Evolutionary conservation across 2,888 invertebrate genomes (phyloP), one percentile per base, ranked within the genome.

Genomic region (Odontocolon sp.): DNA sequence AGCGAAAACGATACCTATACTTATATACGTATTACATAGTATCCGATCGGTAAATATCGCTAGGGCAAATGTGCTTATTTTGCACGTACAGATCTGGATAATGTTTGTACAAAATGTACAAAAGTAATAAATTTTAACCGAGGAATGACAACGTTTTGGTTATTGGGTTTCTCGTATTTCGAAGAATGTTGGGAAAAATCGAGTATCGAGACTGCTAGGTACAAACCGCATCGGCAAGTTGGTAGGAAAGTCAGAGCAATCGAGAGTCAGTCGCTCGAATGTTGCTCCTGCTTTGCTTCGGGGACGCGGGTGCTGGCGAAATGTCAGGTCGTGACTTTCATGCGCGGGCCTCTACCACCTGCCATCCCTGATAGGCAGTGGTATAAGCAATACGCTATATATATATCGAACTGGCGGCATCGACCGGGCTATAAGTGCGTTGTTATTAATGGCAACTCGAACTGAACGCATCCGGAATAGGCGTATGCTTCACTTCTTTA

Each of bases 241-340:
- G 31, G 31, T 70, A 11, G 11, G 42, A 54, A 0, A 38, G 69
- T 56, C 23, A 3, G 14, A 28, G 23, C 36, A 16, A 47, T 21
- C 63, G 68, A 80, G 82, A 80, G 80, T 69, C 80, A 77, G 72
- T 83, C 83, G 81, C 31, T 23, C 66, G 66, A 66, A 54, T 54
- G 54, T 31, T 40, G 14, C 16, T 38, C 40, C 28, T 16, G 16
- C 66, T 54, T 31, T 18, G 6, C 31, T 45, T 38, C 47, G 66
- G 84, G 81, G 77, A 82, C 80, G 82, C 83, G 82, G 82, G 81
- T 82, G 80, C 85, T 82, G 82, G 87, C 86, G 73, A 88, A 88
- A 88, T 88, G 88, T 88, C 88, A 88, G 88, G 88, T 88, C 88
- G 87, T 87, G 88, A 88, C 88, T 88, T 88, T 88, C 88, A 88